Evolutionary conservation across 1,140 invertebrate genomes (phyloP).

Genomic region (Drosophila lacteicornis): DNA sequence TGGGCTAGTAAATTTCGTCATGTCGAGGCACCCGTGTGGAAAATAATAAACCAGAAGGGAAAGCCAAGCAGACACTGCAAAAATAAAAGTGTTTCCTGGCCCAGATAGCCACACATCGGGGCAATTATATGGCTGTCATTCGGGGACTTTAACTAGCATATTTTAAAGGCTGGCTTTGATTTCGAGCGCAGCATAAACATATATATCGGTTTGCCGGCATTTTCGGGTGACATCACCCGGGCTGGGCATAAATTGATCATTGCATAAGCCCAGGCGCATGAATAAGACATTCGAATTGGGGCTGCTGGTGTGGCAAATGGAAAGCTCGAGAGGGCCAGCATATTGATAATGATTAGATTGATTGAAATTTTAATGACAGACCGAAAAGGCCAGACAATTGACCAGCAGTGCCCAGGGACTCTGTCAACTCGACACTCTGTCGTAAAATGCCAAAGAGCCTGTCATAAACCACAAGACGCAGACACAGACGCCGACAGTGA

Average conservation of each 20-base stretch:
- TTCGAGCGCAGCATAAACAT: slow-evolving; percentile 10
- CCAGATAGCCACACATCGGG: background rate
- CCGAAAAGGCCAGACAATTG: slow-evolving; percentile 21
- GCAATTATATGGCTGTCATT: slow-evolving; percentile 16
- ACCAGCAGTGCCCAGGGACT: slow-evolving; percentile 8
- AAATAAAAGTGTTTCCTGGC: slow-evolving; percentile 13
- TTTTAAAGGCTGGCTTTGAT: slow-evolving; percentile 24
- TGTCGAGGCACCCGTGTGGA: slow-evolving; percentile 68
- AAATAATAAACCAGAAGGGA: slow-evolving; percentile 65
- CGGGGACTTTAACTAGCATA: slow-evolving; percentile 11
- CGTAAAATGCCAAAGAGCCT: slow-evolving; percentile 22
- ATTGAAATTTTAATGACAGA: slow-evolving; percentile 44
- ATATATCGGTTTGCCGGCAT: slow-evolving; percentile 5
- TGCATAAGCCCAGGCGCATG: slow-evolving; percentile 24
- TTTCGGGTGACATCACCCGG: slow-evolving; percentile 14
- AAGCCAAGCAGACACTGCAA: slow-evolving; percentile 14
- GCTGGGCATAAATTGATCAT: slow-evolving; percentile 49
- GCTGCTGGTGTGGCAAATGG: slow-evolving; percentile 25
- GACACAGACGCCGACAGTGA: background rate
- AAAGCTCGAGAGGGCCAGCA: background rate
- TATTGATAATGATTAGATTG: slow-evolving; percentile 43
- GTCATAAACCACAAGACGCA: slow-evolving; percentile 40
- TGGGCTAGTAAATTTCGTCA: slow-evolving; percentile 60
- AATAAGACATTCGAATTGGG: slow-evolving; percentile 48
- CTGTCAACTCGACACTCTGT: slow-evolving; percentile 6